phyloP scores from a whole-genome alignment of 2,113 vertebrate genomes.

The Nasalis larvatus region DNA sequence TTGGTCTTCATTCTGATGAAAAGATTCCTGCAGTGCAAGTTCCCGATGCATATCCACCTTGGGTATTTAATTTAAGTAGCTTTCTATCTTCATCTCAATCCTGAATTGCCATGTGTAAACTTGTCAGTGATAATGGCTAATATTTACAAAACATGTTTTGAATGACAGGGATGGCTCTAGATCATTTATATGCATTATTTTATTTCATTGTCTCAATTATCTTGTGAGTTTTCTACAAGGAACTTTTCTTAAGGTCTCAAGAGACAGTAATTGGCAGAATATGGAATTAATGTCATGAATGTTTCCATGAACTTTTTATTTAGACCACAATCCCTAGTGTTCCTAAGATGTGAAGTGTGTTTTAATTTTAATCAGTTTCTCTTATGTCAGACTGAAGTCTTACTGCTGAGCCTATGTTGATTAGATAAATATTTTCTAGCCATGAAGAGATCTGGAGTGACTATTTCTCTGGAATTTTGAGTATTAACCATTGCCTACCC shows the following conservation, averaged over 20 bases:
- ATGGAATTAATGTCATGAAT: not conserved
- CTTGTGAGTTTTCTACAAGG: not conserved
- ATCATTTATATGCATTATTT: constrained; percentile 10
- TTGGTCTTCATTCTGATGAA: not conserved
- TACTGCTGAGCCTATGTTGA: not conserved
- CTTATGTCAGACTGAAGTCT: not conserved
- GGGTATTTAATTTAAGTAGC: not conserved
- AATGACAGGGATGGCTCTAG: not conserved
- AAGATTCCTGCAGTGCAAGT: not conserved
- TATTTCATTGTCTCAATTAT: not conserved
- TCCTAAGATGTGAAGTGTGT: not conserved
- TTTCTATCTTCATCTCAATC: not conserved
- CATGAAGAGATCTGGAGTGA: not conserved
- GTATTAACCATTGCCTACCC: not conserved
- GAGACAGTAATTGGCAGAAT: not conserved
- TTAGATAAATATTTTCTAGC: not conserved
- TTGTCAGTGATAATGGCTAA: not conserved
- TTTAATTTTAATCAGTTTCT: constrained; percentile 15
- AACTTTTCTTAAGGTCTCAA: not conserved
- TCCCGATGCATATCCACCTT: not conserved
- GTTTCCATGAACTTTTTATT: not conserved
- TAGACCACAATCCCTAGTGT: not conserved
- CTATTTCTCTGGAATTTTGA: not conserved
- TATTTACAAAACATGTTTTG: not conserved
- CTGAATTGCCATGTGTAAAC: not conserved